Evolutionary conservation across 2,113 vertebrate species (phyloP).

Genomic region (Bubo scandiacus): DNA sequence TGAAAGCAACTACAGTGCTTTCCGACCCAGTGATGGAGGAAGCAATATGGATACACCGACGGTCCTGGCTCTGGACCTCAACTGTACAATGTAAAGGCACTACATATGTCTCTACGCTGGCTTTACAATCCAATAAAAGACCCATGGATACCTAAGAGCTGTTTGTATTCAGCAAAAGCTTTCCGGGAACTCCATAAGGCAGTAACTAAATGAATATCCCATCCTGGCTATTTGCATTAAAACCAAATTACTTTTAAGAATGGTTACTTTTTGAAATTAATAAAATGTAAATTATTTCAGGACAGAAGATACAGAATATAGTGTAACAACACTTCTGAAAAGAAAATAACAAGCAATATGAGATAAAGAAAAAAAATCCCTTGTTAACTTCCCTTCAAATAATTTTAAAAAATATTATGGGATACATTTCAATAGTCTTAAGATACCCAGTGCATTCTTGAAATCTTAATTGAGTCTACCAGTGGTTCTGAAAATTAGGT

Average conservation of each 20-base stretch:
- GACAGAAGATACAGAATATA: not conserved
- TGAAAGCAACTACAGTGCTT: not conserved
- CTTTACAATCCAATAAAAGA: not conserved
- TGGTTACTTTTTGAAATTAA: not conserved
- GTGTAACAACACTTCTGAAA: not conserved
- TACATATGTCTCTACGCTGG: not conserved
- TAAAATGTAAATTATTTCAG: not conserved
- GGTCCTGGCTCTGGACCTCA: not conserved
- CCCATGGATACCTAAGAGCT: not conserved
- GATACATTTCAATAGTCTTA: not conserved
- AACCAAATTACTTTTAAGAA: not conserved
- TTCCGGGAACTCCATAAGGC: not conserved
- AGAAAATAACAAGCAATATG: not conserved
- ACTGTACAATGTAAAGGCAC: not conserved
- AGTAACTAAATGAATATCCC: not conserved
- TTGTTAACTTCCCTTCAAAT: not conserved
- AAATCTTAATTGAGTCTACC: not conserved
- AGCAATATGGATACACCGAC: not conserved
- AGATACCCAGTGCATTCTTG: not conserved
- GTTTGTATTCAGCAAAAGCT: not conserved
- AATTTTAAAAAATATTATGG: not conserved
- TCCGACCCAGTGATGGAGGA: accelerated
- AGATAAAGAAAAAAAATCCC: not conserved
- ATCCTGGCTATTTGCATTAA: not conserved
- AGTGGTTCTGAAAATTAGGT: not conserved